Base-by-base conservation (phyloP, 2,113 vertebrate genomes). In the Mionectes macconnelli region DNA sequence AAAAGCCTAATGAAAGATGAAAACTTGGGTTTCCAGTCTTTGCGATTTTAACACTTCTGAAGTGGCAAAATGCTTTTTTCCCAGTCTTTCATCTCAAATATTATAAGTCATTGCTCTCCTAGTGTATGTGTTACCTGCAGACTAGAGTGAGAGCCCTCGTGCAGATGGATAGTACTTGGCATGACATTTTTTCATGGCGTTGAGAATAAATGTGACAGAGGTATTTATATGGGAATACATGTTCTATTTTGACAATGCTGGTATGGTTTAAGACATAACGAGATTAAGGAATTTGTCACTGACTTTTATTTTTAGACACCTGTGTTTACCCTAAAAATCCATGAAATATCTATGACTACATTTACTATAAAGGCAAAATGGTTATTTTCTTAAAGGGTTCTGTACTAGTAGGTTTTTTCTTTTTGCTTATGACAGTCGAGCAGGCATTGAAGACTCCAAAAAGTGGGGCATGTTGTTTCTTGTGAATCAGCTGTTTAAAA, bases 391-490 rank as follows among this genome's bases (percentile, higher is more conserved):
- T 86, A 47, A 3, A n/a, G 1, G 72, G 8, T 64, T 53, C 37
- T 40, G 16, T 68, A 55, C n/a, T 91, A 81, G 35, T 56, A 72
- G 5, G 0, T 45, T 81, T 83, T 63, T 78, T 49, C 4, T 37
- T 84, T 64, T 79, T 87, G 75, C 7, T 90, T 68, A 31, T 40
- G 30, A 12, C 92, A 99, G 99, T 59, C 99, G 99, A 23, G 99
- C 99, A 6, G 98, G 99, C 13, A 99, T 99, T 22, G 99, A 99
- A 6, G 99, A 99, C 96, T 99, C 99, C 0, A 99, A 99, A 96
- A 99, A 99, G 96, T 99, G 99, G 99, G 99, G 99, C 21, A 99
- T 99, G 99, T 96, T 99, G 91, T 99, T 99, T 93, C 98, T 99
- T 1, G 99, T 99, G 95, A 99, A 99, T 95, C 99, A 99, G 90